These are phyloP conservation scores for Sciurus niger DNA, from an alignment of 2,113 vertebrate species.

Conservation along the genomic window DNA sequence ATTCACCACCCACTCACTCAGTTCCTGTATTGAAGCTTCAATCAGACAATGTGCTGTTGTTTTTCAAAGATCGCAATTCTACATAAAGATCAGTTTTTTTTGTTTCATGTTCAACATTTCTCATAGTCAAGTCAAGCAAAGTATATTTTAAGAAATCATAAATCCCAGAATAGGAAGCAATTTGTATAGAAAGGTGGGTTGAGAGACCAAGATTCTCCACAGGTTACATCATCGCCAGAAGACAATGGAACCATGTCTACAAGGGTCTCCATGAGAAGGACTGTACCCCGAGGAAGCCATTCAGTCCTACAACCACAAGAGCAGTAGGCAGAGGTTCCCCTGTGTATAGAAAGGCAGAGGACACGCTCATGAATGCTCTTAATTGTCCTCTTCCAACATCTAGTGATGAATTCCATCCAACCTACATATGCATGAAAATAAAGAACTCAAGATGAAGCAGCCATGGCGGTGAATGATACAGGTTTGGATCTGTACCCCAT, in stretches of 20 bases:
- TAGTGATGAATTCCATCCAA: background rate
- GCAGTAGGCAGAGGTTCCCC: background rate
- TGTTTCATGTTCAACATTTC: background rate
- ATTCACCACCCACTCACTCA: background rate
- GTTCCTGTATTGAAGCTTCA: background rate
- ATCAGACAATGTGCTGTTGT: background rate
- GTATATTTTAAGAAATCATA: background rate
- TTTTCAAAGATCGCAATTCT: background rate
- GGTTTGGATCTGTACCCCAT: background rate
- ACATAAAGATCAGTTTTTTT: background rate
- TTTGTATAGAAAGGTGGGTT: background rate
- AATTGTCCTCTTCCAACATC: background rate
- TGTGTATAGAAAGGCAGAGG: background rate
- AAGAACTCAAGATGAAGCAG: background rate
- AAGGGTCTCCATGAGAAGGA: background rate
- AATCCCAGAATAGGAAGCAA: background rate
- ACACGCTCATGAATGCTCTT: background rate
- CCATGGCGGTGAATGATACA: too few relatives aligned
- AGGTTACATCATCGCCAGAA: background rate
- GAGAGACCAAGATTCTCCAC: background rate
- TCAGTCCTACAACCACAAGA: background rate
- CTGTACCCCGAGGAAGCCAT: fast-evolving
- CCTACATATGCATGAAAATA: background rate
- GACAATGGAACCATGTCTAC: background rate
- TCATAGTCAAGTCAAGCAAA: background rate